These are phyloP conservation scores for Argyresthia goedartella DNA, from an alignment of 2,888 invertebrate genomes.

Conservation along the genomic window DNA sequence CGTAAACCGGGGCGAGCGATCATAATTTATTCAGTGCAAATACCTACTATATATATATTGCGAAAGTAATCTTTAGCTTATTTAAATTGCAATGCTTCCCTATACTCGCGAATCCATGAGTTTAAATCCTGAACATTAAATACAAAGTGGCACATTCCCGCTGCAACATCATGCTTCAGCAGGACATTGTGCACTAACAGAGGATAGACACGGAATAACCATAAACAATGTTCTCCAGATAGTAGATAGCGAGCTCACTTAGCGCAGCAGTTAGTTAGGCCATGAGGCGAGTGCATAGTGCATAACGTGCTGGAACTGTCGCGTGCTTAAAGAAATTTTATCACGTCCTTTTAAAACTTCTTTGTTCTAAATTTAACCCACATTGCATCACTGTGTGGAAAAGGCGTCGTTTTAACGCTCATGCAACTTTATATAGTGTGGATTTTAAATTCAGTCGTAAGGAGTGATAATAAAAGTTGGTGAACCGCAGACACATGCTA, in stretches of 20 bases:
- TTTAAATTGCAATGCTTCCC: slow-evolving; percentile 20
- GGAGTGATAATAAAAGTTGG: slow-evolving; percentile 28
- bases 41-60: slow-evolving; percentile 31
- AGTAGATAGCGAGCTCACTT: slow-evolving; percentile 7
- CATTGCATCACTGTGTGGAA: neutral
- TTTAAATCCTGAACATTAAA: neutral
- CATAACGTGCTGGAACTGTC: neutral
- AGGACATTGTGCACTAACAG: slow-evolving; percentile 30
- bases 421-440: neutral
- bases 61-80: slow-evolving; percentile 38
- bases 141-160: slow-evolving; percentile 26
- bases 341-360: slow-evolving; percentile 1
- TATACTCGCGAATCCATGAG: neutral
- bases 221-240: slow-evolving; percentile 16
- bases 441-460: neutral
- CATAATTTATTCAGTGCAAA: slow-evolving; percentile 38
- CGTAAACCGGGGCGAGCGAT: slow-evolving; percentile 46
- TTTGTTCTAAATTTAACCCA: slow-evolving; percentile 1
- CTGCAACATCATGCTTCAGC: slow-evolving; percentile 16
- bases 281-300: neutral
- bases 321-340: slow-evolving; percentile 1
- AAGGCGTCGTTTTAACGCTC: neutral
- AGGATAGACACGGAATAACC: slow-evolving; percentile 25
- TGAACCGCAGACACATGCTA: slow-evolving; percentile 44
- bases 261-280: slow-evolving; percentile 2